Evolutionary conservation across 2,888 invertebrate species (phyloP), one percentile per base, ranked within the genome.

Genomic region (Parnassius orleans): DNA sequence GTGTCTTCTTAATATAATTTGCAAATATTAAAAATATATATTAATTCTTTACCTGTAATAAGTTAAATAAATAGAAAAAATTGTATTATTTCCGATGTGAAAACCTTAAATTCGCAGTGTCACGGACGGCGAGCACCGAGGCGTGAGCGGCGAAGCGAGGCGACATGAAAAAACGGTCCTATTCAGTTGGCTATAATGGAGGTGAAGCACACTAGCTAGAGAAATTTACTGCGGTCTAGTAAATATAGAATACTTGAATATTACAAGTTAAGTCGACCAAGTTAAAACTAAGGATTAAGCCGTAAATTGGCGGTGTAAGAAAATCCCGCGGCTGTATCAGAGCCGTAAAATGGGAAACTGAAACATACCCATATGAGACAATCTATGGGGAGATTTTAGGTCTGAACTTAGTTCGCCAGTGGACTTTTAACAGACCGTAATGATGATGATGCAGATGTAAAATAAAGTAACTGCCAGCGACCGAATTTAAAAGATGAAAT

Each of bases 21-120:
- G 33, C 7, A 33, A 33, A 33, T 33, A 33, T 33, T 24, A 3
- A 33, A 7, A 33, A 33, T 7, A 33, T 10, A 43, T 10, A 11
- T 43, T 43, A 11, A 43, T 43, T 43, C 2, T 43, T 3, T 10
- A 43, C 5, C 1, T 9, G 46, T 14, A 48, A 48, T 7, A 3
- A 48, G 47, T 14, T 48, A n/a, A 48, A 43, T 2, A 43, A 5
- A 48, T 48, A 48, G 2, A 48, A 51, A 52, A 46, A 33, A 42
- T 10, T 15, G 55, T 53, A 60, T 56, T 63, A 24, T 60, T 57
- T 52, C 10, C 53, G 19, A 56, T 52, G 69, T 72, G 69, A 76
- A 77, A 74, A 79, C 77, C 72, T 71, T 75, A 80, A 81, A 77
- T 80, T 79, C 74, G 79, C 80, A 71, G 68, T 78, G 82, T 85